Base-by-base conservation (phyloP, 2,888 invertebrate species). In the Nemapogon koenigi region DNA sequence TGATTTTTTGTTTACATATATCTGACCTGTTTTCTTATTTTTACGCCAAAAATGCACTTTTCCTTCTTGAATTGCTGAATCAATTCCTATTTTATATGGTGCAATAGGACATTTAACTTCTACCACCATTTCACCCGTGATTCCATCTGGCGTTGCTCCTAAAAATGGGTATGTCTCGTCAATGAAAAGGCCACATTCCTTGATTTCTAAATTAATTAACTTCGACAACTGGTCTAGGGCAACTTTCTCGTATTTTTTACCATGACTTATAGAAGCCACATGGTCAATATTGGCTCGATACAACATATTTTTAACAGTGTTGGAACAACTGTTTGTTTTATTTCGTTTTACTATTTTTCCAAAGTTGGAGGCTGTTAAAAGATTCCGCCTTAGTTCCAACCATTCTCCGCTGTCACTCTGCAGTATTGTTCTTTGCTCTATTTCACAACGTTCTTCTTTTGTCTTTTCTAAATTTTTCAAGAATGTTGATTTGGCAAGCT, bases 301-400 rank as follows among this genome's bases (percentile, higher is more conserved):
- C 4, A 39, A n/a, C 7, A 42, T 27, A 13, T 27, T 33, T 31
- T 40, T 40, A 8, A 40, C 39, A 6, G 36, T 18, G 18, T 35
- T 38, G 2, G 18, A 16, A 19, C 35, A 35, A 26, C 18, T 16
- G 11, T 4, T 4, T n/a, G 28, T 28, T 28, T 11, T 28, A 4
- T 4, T 28, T 28, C 28, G 6, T 28, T 28, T 28, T 4, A 33
- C 18, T 16, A 36, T 29, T 32, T 17, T 38, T 2, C 43, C 43
- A 27, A 45, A 43, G 22, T 45, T 45, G 19, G 42, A 45, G 17
- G 41, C 41, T 10, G 45, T 45, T 14, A 45, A 35, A 15, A 45
- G 25, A 27, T 25, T 41, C 14, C 39, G 29, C 13, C 43, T 19
- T 19, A 45, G 30, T 25, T 40, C 45, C 15, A 43, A 16, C 43